Conservation (phyloP, 2,113 vertebrate genomes). For the Corythaeola cristata region DNA sequence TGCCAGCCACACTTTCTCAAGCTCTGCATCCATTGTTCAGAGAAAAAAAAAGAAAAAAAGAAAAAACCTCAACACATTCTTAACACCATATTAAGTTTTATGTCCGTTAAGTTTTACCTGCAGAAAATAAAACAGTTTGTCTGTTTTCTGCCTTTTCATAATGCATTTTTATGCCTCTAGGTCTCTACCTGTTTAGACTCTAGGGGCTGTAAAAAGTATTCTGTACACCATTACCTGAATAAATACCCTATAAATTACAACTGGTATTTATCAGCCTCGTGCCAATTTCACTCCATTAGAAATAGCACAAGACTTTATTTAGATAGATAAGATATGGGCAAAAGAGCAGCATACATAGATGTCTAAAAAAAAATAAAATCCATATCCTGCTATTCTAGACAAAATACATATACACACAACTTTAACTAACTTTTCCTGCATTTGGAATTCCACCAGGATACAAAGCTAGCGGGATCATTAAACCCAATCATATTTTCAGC, state of each 20-base stretch:
- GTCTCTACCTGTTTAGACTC: conserved; percentile 52
- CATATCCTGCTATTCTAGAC: background rate
- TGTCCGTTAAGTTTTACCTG: conserved; percentile 61
- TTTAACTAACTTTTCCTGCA: conserved; percentile 72
- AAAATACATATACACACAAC: background rate
- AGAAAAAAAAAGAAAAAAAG: background rate
- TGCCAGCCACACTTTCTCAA: background rate
- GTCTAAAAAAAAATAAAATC: background rate
- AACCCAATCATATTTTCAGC: conserved; percentile 77
- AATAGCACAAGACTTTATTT: conserved; percentile 33
- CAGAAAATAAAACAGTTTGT: conserved; percentile 58
- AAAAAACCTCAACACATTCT: background rate
- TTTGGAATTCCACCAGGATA: conserved; percentile 67
- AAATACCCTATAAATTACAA: conserved; percentile 72
- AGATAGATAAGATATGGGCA: conserved; percentile 58
- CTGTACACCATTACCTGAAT: conserved; percentile 60
- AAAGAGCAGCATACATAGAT: conserved; percentile 54
- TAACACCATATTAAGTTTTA: conserved; percentile 57
- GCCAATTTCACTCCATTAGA: conserved; percentile 50
- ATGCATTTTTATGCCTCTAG: conserved; percentile 59
- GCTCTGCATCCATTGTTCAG: background rate
- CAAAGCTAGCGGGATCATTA: conserved; percentile 71
- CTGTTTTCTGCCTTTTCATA: conserved; percentile 66
- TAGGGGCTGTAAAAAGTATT: conserved; percentile 53
- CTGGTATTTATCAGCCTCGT: conserved; percentile 51